A percentile compares a stretch with the other conserved stretches of the same genome.
These are phyloP conservation scores for Laticauda colubrina DNA, from an alignment of 2,113 vertebrate genomes.

Conservation along the genomic window DNA sequence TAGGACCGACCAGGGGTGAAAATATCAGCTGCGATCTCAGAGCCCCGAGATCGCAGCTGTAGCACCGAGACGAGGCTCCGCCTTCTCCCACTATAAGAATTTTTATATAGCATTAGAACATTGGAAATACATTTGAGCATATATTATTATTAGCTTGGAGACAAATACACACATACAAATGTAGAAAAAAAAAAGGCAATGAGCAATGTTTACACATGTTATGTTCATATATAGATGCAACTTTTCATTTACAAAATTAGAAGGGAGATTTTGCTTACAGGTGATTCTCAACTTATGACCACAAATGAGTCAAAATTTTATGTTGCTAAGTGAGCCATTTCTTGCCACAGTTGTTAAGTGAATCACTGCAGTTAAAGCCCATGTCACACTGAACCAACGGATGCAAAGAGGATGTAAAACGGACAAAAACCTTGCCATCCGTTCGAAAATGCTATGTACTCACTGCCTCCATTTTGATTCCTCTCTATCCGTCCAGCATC, in stretches of 20 bases:
- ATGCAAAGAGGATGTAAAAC: too few species aligned
- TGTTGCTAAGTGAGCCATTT: background rate
- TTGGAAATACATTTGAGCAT: background rate
- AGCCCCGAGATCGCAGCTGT: too few species aligned
- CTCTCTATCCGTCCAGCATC: too few species aligned
- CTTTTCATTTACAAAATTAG: background rate
- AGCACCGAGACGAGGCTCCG: too few species aligned
- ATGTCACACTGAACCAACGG: too few species aligned
- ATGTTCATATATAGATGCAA: background rate
- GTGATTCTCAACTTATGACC: background rate
- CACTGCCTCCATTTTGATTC: too few species aligned
- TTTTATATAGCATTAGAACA: background rate
- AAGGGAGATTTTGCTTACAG: background rate
- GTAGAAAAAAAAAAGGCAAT: background rate
- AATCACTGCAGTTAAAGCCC: background rate
- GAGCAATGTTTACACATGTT: background rate
- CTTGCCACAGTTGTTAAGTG: background rate
- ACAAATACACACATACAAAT: background rate
- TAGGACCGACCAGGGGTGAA: too few species aligned
- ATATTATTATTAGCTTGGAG: background rate
- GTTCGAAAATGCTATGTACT: too few species aligned
- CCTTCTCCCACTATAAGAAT: background rate
- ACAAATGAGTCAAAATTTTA: background rate
- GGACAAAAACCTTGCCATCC: too few species aligned
- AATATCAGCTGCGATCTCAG: too few species aligned